These are phyloP conservation scores for Olivierus martensii DNA, from an alignment of 1,140 invertebrate genomes.

Conservation along the genomic window DNA sequence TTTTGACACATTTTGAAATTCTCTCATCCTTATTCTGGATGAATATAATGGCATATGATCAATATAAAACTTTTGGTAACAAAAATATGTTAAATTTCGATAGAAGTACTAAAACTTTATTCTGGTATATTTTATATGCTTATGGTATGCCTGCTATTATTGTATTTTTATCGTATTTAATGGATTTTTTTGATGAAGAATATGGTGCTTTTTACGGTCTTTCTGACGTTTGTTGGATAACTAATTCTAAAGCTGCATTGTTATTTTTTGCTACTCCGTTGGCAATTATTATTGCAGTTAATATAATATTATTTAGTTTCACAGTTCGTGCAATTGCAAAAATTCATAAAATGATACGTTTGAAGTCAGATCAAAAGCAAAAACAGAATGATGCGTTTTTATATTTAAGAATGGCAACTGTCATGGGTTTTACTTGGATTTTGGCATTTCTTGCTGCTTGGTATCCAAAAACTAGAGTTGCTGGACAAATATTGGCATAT, in stretches of 20 bases:
- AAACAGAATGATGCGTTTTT: constrained; percentile 27
- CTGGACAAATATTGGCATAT: constrained; percentile 15
- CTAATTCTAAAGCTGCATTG: constrained; percentile 25
- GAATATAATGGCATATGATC: constrained; percentile 21
- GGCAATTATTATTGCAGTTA: constrained; percentile 26
- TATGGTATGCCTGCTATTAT: constrained; percentile 28
- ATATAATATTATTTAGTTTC: constrained; percentile 27
- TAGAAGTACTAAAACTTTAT: constrained; percentile 21
- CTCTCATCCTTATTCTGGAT: constrained; percentile 17
- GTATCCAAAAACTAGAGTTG: constrained; percentile 21
- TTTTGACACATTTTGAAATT: constrained; percentile 13
- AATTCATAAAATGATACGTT: constrained; percentile 17
- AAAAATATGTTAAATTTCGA: constrained; percentile 4
- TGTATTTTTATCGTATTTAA: constrained; percentile 22
- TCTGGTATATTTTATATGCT: constrained; percentile 27
- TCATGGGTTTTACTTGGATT: constrained; percentile 35
- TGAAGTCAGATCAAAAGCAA: constrained; percentile 9
- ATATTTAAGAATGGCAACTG: constrained; percentile 31
- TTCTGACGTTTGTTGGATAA: constrained; percentile 31
- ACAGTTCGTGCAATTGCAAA: constrained; percentile 28
- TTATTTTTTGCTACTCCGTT: constrained; percentile 30
- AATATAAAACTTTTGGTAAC: constrained; percentile 17
- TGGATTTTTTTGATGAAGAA: constrained; percentile 25
- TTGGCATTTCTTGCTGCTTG: constrained; percentile 29
- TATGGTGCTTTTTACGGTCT: constrained; percentile 7